phyloP scores from a whole-genome alignment of 1,140 invertebrate species.

The Choristoneura fumiferana region DNA sequence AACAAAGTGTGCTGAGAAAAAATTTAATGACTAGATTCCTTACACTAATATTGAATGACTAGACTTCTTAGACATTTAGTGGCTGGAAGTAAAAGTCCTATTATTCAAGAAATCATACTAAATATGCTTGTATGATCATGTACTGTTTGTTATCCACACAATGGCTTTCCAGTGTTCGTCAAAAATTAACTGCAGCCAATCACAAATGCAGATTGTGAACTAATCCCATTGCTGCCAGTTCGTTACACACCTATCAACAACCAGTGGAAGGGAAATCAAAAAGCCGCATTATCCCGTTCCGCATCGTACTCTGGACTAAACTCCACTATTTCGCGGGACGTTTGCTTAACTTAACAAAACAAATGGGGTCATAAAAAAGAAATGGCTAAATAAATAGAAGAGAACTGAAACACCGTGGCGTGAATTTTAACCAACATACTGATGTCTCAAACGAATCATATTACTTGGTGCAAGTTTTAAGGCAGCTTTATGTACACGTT shows the following conservation, averaged over 20 bases:
- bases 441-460: constrained; percentile 30
- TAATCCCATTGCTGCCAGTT: neutral
- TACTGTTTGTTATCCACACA: too few relatives aligned
- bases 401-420: constrained; percentile 34
- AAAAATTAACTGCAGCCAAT: neutral
- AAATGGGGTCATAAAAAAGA: constrained; percentile 28
- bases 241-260: neutral
- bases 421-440: constrained; percentile 40
- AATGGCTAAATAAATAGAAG: constrained; percentile 40
- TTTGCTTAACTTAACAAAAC: constrained; percentile 18
- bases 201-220: too few relatives aligned
- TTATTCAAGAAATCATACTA: too few relatives aligned
- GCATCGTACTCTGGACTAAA: neutral
- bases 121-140: too few relatives aligned
- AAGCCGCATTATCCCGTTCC: neutral
- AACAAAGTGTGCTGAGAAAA: too few relatives aligned
- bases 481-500: constrained; percentile 49
- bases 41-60: too few relatives aligned
- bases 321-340: constrained; percentile 4
- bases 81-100: too few relatives aligned
- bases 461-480: constrained; percentile 53
- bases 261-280: neutral
- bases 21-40: too few relatives aligned
- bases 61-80: too few relatives aligned
- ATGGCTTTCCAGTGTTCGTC: too few relatives aligned